A percentile compares a stretch with the other conserved stretches of the same genome.
These are phyloP conservation scores for Pissodes strobi DNA, from an alignment of 1,140 invertebrate species.

Conservation along the genomic window DNA sequence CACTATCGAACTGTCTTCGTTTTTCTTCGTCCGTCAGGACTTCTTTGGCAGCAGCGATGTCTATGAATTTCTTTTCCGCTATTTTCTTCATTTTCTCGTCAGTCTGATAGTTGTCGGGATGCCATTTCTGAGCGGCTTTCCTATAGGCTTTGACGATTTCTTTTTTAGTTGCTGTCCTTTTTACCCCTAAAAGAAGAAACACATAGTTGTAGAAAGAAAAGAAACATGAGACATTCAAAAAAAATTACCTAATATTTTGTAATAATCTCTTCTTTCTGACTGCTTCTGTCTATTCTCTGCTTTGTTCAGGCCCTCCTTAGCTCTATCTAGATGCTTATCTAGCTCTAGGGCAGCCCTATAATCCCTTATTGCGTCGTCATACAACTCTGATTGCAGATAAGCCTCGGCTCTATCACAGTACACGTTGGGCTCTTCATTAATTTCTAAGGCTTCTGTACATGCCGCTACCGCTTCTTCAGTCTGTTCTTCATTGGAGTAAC, in stretches of 20 bases:
- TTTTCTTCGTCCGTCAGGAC: slow-evolving; percentile 88
- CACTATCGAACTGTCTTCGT: slow-evolving; percentile 88
- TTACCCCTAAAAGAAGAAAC: slow-evolving; percentile 64
- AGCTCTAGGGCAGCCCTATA: slow-evolving; percentile 80
- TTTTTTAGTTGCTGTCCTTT: slow-evolving; percentile 85
- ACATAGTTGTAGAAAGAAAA: background rate
- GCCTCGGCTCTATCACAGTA: slow-evolving; percentile 93
- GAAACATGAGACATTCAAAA: background rate
- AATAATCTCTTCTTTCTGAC: slow-evolving; percentile 94
- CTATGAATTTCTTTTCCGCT: slow-evolving; percentile 98
- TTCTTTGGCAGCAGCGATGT: slow-evolving; percentile 98
- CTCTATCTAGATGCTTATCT: slow-evolving; percentile 78
- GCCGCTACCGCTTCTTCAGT: slow-evolving; percentile 67
- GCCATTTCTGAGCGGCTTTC: slow-evolving; percentile 97
- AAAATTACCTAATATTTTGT: slow-evolving; percentile 75
- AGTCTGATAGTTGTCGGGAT: slow-evolving; percentile 94
- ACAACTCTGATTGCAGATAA: slow-evolving; percentile 87
- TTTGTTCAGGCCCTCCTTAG: slow-evolving; percentile 85
- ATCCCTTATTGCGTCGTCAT: slow-evolving; percentile 89
- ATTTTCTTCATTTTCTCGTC: slow-evolving; percentile 87
- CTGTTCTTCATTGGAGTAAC: slow-evolving; percentile 73
- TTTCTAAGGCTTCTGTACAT: slow-evolving; percentile 81
- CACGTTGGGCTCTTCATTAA: slow-evolving; percentile 76
- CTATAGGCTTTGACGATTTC: slow-evolving; percentile 97
- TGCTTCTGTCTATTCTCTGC: slow-evolving; percentile 95